A percentile compares a stretch with the other conserved stretches of the same genome.
Conservation (phyloP, 1,140 invertebrate genomes). For the Venustaconcha ellipsiformis region DNA sequence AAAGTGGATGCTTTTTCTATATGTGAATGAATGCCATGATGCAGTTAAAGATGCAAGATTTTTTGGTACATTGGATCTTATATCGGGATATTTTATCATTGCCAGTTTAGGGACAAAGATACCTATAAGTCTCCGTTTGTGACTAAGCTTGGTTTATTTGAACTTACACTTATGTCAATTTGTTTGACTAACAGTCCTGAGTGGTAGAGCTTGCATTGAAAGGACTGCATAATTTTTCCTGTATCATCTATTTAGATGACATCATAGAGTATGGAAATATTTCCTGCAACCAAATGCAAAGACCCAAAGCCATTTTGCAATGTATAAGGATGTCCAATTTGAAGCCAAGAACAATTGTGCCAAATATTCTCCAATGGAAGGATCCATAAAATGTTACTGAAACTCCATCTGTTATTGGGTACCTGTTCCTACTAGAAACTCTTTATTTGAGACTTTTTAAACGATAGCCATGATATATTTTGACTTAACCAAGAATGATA, state of each 20-base stretch:
- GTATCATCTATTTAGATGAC: constrained; percentile 8
- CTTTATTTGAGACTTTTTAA: constrained; percentile 17
- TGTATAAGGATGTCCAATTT: constrained; percentile 17
- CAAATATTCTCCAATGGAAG: constrained; percentile 9
- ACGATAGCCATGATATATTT: not conserved
- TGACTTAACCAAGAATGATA: too few species aligned
- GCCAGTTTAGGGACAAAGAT: constrained; percentile 48
- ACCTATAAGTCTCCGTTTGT: constrained; percentile 53
- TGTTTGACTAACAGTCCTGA: constrained; percentile 3
- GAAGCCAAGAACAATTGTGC: constrained; percentile 27
- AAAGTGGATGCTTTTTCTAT: constrained; percentile 5
- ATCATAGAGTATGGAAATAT: constrained; percentile 8
- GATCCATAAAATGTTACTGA: constrained; percentile 13
- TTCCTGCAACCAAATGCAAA: constrained; percentile 4
- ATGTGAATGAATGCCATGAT: too few species aligned
- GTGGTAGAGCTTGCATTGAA: not conserved
- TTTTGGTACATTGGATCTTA: not conserved
- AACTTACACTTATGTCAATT: not conserved
- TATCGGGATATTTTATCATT: constrained; percentile 60
- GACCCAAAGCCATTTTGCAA: constrained; percentile 15
- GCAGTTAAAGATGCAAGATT: not conserved
- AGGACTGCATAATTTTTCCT: not conserved
- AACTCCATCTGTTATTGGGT: constrained; percentile 30
- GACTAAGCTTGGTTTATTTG: not conserved
- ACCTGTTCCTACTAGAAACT: constrained; percentile 19